phyloP scores from a whole-genome alignment of 2,797 vertebrate genomes.

The Amniataba percoides region DNA sequence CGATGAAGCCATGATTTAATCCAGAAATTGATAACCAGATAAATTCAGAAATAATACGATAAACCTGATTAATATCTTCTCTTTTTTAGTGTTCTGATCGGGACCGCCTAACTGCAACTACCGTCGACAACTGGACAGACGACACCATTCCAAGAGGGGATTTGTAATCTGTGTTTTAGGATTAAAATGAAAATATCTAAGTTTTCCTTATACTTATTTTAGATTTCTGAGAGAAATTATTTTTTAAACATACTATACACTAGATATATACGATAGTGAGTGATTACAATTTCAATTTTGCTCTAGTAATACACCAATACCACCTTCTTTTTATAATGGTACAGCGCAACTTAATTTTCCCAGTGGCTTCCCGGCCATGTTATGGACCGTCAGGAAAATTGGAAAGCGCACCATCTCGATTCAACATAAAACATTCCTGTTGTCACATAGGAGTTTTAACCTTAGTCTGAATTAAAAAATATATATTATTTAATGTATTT shows the following conservation, averaged over 20 bases:
- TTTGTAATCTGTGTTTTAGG: accelerated
- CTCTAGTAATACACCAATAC: accelerated
- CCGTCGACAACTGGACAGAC: constrained; percentile 72
- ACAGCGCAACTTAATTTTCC: constrained; percentile 51
- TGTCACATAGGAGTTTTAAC: neutral
- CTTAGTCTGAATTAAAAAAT: neutral
- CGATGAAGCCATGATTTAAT: constrained; percentile 80
- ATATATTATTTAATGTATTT: neutral
- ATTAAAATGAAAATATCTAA: neutral
- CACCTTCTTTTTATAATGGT: constrained; percentile 63
- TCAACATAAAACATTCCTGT: neutral
- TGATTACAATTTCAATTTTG: neutral
- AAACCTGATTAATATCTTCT: constrained; percentile 18
- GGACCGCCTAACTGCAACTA: constrained; percentile 53
- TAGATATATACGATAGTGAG: accelerated
- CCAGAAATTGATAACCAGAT: neutral
- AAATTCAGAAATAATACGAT: constrained; percentile 6
- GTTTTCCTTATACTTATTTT: too few relatives aligned
- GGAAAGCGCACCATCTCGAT: neutral
- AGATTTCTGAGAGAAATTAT: too few relatives aligned
- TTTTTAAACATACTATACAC: too few relatives aligned
- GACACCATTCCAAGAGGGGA: constrained; percentile 36
- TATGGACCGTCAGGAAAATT: neutral
- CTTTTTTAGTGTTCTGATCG: constrained; percentile 13
- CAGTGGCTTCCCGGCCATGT: constrained; percentile 35